Percentiles rank a stretch among this genome's conserved stretches.
These are phyloP conservation scores for Strix uralensis DNA, from an alignment of 2,113 vertebrate species.

Conservation along the genomic window DNA sequence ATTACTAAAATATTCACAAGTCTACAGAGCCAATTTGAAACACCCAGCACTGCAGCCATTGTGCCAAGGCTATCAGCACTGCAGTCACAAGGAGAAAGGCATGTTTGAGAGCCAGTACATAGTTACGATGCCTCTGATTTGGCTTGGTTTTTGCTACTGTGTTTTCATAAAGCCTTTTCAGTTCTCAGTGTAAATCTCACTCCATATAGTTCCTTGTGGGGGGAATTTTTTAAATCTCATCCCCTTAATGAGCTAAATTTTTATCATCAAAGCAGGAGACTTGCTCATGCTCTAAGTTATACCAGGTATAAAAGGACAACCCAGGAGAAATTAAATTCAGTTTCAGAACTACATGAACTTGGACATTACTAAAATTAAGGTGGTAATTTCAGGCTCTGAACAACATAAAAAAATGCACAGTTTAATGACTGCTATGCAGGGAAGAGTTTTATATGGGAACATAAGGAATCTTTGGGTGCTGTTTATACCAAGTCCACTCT, in stretches of 20 bases:
- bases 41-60: neutral
- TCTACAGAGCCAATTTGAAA: constrained; percentile 43
- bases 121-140: neutral
- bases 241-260: neutral
- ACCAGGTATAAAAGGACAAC: neutral
- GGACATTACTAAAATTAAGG: neutral
- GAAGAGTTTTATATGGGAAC: neutral
- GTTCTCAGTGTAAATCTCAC: neutral
- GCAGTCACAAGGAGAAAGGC: neutral
- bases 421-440: neutral
- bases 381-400: neutral
- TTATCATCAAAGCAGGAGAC: neutral
- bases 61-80: neutral
- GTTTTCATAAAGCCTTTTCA: neutral
- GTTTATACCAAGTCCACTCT: neutral
- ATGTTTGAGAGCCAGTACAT: neutral
- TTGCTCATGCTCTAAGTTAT: neutral
- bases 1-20: constrained; percentile 42
- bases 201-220: neutral
- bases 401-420: neutral
- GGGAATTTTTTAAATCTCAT: neutral
- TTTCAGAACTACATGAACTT: neutral
- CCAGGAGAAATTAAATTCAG: neutral
- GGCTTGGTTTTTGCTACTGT: neutral
- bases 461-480: neutral